These are phyloP conservation scores for Drosophila mayaguana DNA, from an alignment of 2,888 invertebrate species.

Conservation along the genomic window DNA sequence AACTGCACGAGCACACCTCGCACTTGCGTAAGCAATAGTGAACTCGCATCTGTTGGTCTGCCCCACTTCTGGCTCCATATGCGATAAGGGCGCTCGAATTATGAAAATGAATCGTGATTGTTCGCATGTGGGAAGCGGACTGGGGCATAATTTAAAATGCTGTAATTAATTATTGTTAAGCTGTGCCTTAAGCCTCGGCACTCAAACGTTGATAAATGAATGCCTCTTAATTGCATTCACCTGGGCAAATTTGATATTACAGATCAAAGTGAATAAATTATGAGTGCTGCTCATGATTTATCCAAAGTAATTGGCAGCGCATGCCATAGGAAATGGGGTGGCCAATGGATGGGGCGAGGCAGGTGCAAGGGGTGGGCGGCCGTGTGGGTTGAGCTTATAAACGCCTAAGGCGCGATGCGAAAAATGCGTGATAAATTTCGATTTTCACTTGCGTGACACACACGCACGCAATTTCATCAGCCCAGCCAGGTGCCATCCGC, in stretches of 20 bases:
- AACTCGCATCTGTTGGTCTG: too few relatives aligned
- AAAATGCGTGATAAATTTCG: slow-evolving; percentile 50
- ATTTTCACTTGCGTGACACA: slow-evolving; percentile 42
- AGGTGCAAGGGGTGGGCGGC: not conserved
- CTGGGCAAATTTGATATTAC: slow-evolving; percentile 29
- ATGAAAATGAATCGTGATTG: not conserved
- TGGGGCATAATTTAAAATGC: not conserved
- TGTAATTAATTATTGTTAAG: slow-evolving; percentile 8
- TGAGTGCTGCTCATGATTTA: slow-evolving; percentile 38
- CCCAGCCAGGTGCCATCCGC: not conserved
- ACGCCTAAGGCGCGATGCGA: slow-evolving; percentile 16
- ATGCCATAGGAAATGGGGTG: slow-evolving; percentile 17
- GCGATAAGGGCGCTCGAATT: not conserved
- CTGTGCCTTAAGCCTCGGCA: not conserved
- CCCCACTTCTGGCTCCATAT: not conserved
- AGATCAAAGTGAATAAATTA: slow-evolving; percentile 40
- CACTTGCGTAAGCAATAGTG: too few relatives aligned
- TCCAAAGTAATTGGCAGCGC: slow-evolving; percentile 37
- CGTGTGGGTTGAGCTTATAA: not conserved
- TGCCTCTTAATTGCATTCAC: slow-evolving; percentile 13
- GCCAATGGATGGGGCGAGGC: too few relatives aligned
- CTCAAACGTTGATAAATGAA: not conserved
- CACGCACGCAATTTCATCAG: slow-evolving; percentile 12
- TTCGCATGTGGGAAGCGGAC: not conserved
- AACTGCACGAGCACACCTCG: too few relatives aligned